Percentiles rank a stretch among this genome's conserved stretches.
These are phyloP conservation scores for Xerus rutilus DNA, from an alignment of 2,797 vertebrate species.

Conservation along the genomic window DNA sequence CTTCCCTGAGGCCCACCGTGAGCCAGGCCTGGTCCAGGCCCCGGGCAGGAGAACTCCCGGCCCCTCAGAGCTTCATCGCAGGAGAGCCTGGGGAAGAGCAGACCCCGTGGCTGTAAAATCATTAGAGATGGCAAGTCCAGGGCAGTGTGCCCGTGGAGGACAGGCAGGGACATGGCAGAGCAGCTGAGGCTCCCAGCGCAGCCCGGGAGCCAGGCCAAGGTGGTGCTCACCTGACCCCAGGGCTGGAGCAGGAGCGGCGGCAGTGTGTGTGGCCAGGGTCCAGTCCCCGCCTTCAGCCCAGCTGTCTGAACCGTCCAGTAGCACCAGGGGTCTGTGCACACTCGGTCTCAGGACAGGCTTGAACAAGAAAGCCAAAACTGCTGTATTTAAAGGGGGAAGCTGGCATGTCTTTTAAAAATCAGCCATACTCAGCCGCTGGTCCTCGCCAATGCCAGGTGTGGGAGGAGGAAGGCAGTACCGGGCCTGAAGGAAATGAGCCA, in stretches of 20 bases:
- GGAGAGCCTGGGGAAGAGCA: too few species aligned
- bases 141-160: too few species aligned
- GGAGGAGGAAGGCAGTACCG: too few species aligned
- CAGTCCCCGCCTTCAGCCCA: neutral
- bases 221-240: accelerated
- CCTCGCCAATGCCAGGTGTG: too few species aligned
- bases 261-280: neutral
- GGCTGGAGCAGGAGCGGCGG: too few species aligned
- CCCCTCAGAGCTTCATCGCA: neutral
- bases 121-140: neutral
- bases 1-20: too few species aligned
- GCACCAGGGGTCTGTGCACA: accelerated
- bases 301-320: neutral
- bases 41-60: too few species aligned
- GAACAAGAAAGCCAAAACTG: neutral
- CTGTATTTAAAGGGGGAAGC: neutral
- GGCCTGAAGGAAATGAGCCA: neutral
- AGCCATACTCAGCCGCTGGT: too few species aligned
- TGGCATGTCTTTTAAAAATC: neutral
- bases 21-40: neutral
- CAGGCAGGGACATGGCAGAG: neutral
- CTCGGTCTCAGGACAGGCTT: neutral
- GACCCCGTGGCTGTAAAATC: neutral
- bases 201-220: neutral
- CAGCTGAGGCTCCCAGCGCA: neutral